Base-by-base conservation (phyloP, 2,888 invertebrate species). In the Drosophila colorata region DNA sequence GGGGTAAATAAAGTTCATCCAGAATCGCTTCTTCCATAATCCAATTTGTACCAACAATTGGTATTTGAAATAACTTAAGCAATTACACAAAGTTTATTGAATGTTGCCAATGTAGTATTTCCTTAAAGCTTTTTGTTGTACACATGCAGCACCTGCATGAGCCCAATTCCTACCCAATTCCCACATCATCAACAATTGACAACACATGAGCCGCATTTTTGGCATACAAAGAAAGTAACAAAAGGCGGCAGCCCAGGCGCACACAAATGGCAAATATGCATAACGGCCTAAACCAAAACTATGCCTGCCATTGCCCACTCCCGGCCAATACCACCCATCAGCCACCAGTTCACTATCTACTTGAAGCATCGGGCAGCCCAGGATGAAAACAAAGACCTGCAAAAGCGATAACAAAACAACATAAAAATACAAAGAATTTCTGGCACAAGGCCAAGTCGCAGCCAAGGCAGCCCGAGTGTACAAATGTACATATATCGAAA, bases 181-280 rank as follows among this genome's bases (percentile, higher is more conserved):
- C 87, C 88, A 87, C 84, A 87, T 84, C 87, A 87, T 88, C 82
- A 87, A 78, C 80, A 84, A 82, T 79, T 79, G 77, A 85, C 83
- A 81, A 70, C 85, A 77, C 77, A 81, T 81, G 87, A 68, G 80
- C 82, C 77, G 71, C 82, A 87, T 80, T 78, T 77, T 60, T 71
- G 68, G 65, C 76, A 74, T 69, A 69, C 66, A 69, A 59, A 72
- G 55, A 52, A 55, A n/a, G 53, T 55, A 70, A 60, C 49, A 58
- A 67, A 69, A 59, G 33, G 37, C 43, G 55, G 25, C 46, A 44
- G 16, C 14, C 44, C 13, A 28, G 55, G 23, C 38, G 55, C 69
- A 61, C 53, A 80, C 69, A 69, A 65, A 73, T 71, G 81, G 61
- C 78, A 80, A 78, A 84, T 80, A 81, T 80, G 78, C 78, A 81